phyloP scores from a whole-genome alignment of 1,140 invertebrate genomes.

The Apis laboriosa region DNA sequence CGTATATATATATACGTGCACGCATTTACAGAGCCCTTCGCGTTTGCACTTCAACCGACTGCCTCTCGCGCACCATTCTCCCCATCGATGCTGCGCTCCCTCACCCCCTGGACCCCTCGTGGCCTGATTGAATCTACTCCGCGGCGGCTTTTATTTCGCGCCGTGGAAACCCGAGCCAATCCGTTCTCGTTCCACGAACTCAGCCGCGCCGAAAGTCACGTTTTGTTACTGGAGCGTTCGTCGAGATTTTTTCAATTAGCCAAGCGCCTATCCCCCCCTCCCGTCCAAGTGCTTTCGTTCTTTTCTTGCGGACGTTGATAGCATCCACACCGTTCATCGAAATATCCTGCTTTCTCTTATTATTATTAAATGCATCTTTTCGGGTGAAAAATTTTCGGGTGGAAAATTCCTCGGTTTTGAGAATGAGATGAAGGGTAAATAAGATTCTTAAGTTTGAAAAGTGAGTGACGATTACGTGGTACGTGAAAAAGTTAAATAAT shows the following conservation, averaged over 20 bases:
- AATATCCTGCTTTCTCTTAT: background rate
- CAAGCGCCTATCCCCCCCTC: background rate
- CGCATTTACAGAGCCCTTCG: constrained; percentile 36
- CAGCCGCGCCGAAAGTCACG: constrained; percentile 43
- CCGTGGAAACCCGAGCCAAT: constrained; percentile 53
- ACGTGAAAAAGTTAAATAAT: too few species aligned
- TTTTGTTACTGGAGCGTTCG: constrained; percentile 47
- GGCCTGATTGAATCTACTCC: constrained; percentile 58
- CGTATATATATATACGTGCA: background rate
- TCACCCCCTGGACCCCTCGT: constrained; percentile 39
- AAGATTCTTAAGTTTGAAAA: too few species aligned
- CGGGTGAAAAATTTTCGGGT: too few species aligned
- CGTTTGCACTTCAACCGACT: constrained; percentile 51
- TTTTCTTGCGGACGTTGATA: background rate
- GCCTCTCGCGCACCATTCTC: constrained; percentile 44
- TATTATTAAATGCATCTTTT: too few species aligned
- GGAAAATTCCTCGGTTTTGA: too few species aligned
- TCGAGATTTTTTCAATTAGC: constrained; percentile 50
- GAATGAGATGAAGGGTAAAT: too few species aligned
- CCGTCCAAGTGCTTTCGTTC: constrained; percentile 24
- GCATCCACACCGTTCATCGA: background rate
- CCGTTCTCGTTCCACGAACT: constrained; percentile 42
- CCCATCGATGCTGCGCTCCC: constrained; percentile 34
- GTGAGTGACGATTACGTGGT: too few species aligned
- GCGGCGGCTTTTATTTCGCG: constrained; percentile 55